A percentile compares a stretch with the other conserved stretches of the same genome.
Evolutionary conservation across 2,888 invertebrate species (phyloP).

Genomic region (Meandrusa payeni): DNA sequence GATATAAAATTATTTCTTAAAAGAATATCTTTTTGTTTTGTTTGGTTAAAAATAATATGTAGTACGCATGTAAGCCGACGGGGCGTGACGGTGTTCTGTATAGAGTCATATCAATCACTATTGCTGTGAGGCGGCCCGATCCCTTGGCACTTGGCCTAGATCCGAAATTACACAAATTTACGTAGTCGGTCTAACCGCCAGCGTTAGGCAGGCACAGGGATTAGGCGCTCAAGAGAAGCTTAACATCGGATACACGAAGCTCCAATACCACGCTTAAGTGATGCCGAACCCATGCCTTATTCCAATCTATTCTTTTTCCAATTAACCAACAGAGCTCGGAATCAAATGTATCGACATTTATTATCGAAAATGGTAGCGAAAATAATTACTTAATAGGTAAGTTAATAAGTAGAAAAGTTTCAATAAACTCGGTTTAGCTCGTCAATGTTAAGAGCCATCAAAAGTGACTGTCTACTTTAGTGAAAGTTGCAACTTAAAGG

Average conservation of each 20-base stretch:
- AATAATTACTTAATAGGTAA: slow-evolving; percentile 70
- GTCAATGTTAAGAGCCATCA: slow-evolving; percentile 73
- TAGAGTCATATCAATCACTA: slow-evolving; percentile 77
- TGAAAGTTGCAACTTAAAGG: slow-evolving; percentile 74
- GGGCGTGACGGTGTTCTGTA: slow-evolving; percentile 55
- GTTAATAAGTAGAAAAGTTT: slow-evolving; percentile 76
- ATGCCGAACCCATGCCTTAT: slow-evolving; percentile 51
- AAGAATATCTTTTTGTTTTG: too few relatives aligned
- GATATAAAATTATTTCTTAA: too few relatives aligned
- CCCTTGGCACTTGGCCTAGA: slow-evolving; percentile 80
- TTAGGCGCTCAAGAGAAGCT: slow-evolving; percentile 67
- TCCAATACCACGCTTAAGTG: slow-evolving; percentile 66
- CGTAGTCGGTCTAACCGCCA: slow-evolving; percentile 69
- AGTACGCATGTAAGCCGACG: slow-evolving; percentile 52
- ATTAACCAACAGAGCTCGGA: slow-evolving; percentile 36
- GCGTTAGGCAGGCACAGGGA: slow-evolving; percentile 63
- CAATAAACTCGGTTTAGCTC: slow-evolving; percentile 68
- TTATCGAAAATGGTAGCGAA: slow-evolving; percentile 46
- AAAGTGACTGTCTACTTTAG: slow-evolving; percentile 72
- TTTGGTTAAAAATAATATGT: too few relatives aligned
- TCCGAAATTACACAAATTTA: slow-evolving; percentile 79
- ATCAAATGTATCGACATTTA: slow-evolving; percentile 25
- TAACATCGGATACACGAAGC: slow-evolving; percentile 55
- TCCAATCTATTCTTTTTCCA: slow-evolving; percentile 45
- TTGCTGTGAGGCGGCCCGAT: slow-evolving; percentile 64